Percentiles rank a stretch among this genome's conserved stretches.
Evolutionary conservation across 1,140 invertebrate species (phyloP).

Genomic region (Caerostris darwini): DNA sequence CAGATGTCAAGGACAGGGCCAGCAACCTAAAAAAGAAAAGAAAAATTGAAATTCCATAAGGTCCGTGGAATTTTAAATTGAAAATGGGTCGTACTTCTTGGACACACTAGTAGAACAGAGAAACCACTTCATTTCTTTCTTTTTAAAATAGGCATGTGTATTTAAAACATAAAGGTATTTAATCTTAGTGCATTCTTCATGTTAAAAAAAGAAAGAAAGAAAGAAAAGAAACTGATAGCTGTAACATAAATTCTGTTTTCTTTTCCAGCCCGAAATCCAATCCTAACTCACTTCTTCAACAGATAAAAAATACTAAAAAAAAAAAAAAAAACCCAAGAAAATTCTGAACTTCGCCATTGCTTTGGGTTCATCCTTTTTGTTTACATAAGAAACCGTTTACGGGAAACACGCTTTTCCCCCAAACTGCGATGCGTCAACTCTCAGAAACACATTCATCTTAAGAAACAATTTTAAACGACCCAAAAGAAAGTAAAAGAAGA

Average conservation of each 20-base stretch:
- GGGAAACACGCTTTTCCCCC: background rate
- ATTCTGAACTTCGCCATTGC: background rate
- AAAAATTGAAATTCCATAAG: no score
- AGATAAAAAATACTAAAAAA: background rate
- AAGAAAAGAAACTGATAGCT: background rate
- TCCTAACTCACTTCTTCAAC: background rate
- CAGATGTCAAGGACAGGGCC: no score
- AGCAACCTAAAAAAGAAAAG: no score
- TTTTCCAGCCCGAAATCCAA: background rate
- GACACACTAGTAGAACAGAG: no score
- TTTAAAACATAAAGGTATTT: background rate
- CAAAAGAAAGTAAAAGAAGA: background rate
- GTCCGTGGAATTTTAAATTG: no score
- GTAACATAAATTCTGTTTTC: no score
- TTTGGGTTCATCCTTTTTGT: background rate
- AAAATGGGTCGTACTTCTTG: no score
- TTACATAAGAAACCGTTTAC: background rate
- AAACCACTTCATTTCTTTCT: no score
- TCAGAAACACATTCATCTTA: background rate
- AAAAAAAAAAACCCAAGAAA: background rate
- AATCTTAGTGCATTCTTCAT: background rate
- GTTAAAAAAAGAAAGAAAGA: background rate
- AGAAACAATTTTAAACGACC: background rate
- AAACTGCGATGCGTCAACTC: background rate
- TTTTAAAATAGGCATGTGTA: background rate